Evolutionary conservation across 2,113 vertebrate genomes (phyloP).

Genomic region (Anguilla rostrata): DNA sequence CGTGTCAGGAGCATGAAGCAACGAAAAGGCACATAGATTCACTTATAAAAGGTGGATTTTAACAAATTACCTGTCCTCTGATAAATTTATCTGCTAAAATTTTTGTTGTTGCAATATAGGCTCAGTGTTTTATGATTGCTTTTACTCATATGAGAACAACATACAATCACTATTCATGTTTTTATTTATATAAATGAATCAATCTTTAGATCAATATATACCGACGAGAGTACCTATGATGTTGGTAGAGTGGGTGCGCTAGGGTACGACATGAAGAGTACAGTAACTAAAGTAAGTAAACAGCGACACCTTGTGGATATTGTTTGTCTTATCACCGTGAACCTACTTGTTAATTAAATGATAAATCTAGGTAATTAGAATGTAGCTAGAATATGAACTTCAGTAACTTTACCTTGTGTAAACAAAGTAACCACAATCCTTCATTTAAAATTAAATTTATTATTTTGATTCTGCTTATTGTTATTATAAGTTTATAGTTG

Average conservation of each 20-base stretch:
- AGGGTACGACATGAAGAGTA: background rate
- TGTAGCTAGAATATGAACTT: background rate
- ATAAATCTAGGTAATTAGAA: background rate
- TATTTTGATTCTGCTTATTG: no score
- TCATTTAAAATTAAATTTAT: no score
- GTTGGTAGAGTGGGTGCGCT: background rate
- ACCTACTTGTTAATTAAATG: background rate
- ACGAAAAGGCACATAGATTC: no score
- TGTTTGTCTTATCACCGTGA: background rate
- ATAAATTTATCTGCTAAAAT: no score
- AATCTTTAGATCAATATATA: background rate
- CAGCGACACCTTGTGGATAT: slow-evolving; percentile 7
- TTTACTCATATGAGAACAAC: background rate
- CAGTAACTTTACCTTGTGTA: background rate
- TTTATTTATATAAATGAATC: no score
- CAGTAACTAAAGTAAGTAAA: background rate
- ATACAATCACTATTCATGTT: background rate
- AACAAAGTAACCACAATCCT: no score
- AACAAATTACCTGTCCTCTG: no score
- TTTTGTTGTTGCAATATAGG: background rate
- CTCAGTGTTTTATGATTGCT: background rate
- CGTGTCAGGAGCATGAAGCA: no score
- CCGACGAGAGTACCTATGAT: background rate
- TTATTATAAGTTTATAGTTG: no score
- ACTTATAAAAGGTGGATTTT: no score